These are phyloP conservation scores for Procambarus virginalis DNA, from an alignment of 1,140 invertebrate species.

Conservation along the genomic window DNA sequence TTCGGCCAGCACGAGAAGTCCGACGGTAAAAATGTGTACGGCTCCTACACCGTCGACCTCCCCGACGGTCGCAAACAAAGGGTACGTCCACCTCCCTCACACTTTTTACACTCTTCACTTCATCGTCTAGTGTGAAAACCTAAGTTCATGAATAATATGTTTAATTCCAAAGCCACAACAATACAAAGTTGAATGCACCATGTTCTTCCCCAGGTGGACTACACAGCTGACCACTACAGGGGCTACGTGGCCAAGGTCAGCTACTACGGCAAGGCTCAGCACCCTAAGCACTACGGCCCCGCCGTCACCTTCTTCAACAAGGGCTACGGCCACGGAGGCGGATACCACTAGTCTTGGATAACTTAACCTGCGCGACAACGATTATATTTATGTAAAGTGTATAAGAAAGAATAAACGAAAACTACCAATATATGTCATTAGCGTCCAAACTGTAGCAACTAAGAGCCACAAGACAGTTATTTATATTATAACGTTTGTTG, in stretches of 20 bases:
- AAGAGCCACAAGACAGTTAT: too few relatives aligned
- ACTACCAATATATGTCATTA: background rate
- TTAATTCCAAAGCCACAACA: background rate
- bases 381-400: background rate
- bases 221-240: constrained; percentile 49
- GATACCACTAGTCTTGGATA: background rate
- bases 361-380: background rate
- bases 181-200: too few relatives aligned
- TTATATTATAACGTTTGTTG: too few relatives aligned
- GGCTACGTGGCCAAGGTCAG: constrained; percentile 57
- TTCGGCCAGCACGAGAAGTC: constrained; percentile 68
- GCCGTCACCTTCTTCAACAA: constrained; percentile 42
- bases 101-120: constrained; percentile 74
- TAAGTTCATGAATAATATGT: background rate
- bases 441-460: too few relatives aligned
- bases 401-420: background rate
- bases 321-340: background rate
- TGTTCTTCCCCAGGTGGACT: constrained; percentile 30
- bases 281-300: constrained; percentile 50
- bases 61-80: constrained; percentile 62
- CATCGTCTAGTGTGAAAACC: too few relatives aligned
- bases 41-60: constrained; percentile 52
- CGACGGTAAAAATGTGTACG: constrained; percentile 64
- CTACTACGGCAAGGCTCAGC: constrained; percentile 52
- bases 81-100: constrained; percentile 18